phyloP scores from a whole-genome alignment of 2,888 invertebrate genomes.

The Urechis unicinctus region DNA sequence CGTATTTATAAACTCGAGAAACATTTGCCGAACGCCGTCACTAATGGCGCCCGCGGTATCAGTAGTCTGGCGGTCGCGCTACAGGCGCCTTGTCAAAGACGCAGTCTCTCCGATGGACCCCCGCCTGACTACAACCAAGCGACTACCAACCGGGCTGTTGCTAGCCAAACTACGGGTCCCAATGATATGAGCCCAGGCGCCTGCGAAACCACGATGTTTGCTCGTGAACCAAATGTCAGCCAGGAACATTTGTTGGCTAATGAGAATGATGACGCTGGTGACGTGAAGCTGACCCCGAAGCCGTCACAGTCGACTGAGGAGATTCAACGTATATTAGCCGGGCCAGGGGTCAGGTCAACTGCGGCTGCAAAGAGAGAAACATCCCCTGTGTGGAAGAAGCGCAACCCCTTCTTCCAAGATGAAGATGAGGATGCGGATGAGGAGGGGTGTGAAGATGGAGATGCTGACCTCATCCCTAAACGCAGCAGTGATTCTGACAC shows the following conservation, averaged over 20 bases:
- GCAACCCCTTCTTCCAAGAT: slow-evolving; percentile 10
- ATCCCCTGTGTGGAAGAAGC: slow-evolving; percentile 33
- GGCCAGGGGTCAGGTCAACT: too few relatives aligned
- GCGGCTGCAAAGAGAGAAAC: too few relatives aligned
- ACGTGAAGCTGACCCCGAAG: neutral
- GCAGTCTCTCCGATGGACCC: neutral
- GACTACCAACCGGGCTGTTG: too few relatives aligned
- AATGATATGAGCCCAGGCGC: neutral
- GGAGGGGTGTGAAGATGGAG: neutral
- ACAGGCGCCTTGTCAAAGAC: neutral
- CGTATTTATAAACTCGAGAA: neutral
- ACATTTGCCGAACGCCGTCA: neutral
- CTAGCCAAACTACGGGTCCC: too few relatives aligned
- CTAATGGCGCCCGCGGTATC: neutral
- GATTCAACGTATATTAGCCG: too few relatives aligned
- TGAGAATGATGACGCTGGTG: neutral
- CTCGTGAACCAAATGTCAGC: neutral
- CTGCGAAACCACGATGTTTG: neutral
- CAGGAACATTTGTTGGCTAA: neutral
- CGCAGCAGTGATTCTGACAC: neutral
- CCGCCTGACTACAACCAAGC: too few relatives aligned
- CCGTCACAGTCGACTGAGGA: too few relatives aligned
- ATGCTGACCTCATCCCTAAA: slow-evolving; percentile 16
- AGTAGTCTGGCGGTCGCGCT: neutral
- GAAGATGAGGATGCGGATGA: neutral